Evolutionary conservation across 2,888 invertebrate genomes (phyloP).

Genomic region (Galeopsomyia nigrocyanea): DNA sequence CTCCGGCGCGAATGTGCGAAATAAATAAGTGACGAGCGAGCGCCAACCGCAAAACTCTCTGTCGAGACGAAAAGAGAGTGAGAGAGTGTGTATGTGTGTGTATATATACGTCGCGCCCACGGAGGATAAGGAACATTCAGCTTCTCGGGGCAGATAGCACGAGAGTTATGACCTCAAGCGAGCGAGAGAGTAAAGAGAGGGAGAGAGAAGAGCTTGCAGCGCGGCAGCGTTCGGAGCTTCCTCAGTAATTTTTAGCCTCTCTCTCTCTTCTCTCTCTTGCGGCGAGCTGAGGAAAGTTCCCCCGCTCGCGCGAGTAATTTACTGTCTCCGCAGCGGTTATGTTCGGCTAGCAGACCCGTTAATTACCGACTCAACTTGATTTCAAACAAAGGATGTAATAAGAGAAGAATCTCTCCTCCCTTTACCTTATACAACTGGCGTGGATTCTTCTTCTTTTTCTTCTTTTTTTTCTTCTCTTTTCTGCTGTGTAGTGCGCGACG

Average conservation of each 20-base stretch:
- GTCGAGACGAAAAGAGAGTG: background rate
- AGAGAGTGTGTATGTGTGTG: background rate
- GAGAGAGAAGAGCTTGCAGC: slow-evolving; percentile 62
- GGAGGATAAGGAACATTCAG: slow-evolving; percentile 59
- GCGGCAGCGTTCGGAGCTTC: slow-evolving; percentile 52
- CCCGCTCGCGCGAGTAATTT: slow-evolving; percentile 61
- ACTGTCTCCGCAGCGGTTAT: slow-evolving; percentile 55
- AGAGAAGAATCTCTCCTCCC: slow-evolving; percentile 29
- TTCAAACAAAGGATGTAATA: slow-evolving; percentile 53
- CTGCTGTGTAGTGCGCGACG: too few species aligned
- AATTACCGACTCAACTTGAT: slow-evolving; percentile 56
- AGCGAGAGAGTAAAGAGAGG: too few species aligned
- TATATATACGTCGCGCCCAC: background rate
- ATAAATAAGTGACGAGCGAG: slow-evolving; percentile 64
- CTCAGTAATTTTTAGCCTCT: slow-evolving; percentile 67
- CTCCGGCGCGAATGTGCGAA: slow-evolving; percentile 52
- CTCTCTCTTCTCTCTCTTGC: slow-evolving; percentile 6
- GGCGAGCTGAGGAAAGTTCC: slow-evolving; percentile 58
- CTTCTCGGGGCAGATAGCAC: slow-evolving; percentile 63
- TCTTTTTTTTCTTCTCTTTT: slow-evolving; percentile 2
- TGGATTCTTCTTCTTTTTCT: slow-evolving; percentile 12
- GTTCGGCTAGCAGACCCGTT: slow-evolving; percentile 47
- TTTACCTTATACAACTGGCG: background rate
- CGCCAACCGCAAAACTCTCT: too few species aligned
- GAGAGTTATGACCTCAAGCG: slow-evolving; percentile 64